Percentiles rank a stretch among this genome's conserved stretches.
Evolutionary conservation across 2,797 vertebrate species (phyloP).

Genomic region (Phalloptychus januarius): DNA sequence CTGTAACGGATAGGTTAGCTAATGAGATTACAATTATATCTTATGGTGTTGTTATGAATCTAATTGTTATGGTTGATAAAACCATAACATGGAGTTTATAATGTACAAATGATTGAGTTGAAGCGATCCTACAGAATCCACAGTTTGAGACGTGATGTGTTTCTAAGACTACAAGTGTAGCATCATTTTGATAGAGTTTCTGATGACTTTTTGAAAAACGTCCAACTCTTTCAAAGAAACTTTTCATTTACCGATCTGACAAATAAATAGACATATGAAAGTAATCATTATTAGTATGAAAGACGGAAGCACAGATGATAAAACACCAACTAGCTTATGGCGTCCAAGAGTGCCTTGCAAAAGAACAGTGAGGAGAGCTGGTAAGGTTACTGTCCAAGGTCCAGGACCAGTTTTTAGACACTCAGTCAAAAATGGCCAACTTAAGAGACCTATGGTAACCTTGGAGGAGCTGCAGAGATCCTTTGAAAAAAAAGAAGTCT

Average conservation of each 20-base stretch:
- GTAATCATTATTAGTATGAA: not conserved
- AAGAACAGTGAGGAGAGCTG: not conserved
- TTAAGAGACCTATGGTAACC: not conserved
- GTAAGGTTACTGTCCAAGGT: not conserved
- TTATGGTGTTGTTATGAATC: slow-evolving; percentile 25
- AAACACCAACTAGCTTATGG: not conserved
- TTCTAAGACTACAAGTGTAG: not conserved
- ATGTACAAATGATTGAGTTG: slow-evolving; percentile 45
- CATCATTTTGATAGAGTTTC: not conserved
- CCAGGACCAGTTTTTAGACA: not conserved
- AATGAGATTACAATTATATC: slow-evolving; percentile 56
- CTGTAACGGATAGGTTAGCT: slow-evolving; percentile 43
- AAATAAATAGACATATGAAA: not conserved
- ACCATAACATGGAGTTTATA: slow-evolving; percentile 46
- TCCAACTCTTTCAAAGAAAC: not conserved
- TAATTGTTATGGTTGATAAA: slow-evolving; percentile 26
- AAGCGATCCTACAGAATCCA: slow-evolving; percentile 13
- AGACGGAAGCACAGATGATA: not conserved
- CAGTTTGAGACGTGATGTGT: not conserved
- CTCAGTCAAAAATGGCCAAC: not conserved
- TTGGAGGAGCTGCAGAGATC: not conserved
- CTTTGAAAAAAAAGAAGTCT: not conserved
- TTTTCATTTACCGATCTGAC: not conserved
- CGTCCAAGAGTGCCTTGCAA: not conserved
- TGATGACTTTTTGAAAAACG: not conserved